A percentile compares a stretch with the other conserved stretches of the same genome.
These are phyloP conservation scores for Callinectes sapidus DNA, from an alignment of 2,888 invertebrate species.

Conservation along the genomic window DNA sequence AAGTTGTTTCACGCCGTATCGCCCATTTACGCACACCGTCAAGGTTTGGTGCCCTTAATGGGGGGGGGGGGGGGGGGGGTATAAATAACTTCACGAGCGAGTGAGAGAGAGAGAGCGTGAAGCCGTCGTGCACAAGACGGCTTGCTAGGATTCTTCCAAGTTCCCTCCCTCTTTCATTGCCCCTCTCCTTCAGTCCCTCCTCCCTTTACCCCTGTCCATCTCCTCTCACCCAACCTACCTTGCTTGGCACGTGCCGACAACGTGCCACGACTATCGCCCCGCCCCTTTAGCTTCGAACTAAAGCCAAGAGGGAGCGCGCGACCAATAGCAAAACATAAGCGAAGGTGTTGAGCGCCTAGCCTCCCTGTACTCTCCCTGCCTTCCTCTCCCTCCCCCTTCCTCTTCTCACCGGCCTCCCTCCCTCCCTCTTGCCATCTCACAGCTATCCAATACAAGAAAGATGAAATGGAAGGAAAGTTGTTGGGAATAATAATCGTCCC, in stretches of 20 bases:
- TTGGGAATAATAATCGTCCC: neutral
- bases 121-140: neutral
- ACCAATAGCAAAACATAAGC: conserved; percentile 12
- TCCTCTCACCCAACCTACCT: neutral
- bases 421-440: neutral
- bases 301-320: conserved; percentile 44
- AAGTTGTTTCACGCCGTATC: conserved; percentile 14
- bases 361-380: neutral
- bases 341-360: neutral
- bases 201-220: neutral
- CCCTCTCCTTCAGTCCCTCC: neutral
- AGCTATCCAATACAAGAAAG: neutral
- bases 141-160: neutral
- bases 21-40: conserved; percentile 8
- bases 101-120: neutral
- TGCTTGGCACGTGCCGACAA: neutral
- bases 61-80: too few relatives aligned
- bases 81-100: neutral
- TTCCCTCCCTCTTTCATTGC: neutral
- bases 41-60: neutral
- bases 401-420: neutral
- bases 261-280: conserved; percentile 13
- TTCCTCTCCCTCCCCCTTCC: neutral
- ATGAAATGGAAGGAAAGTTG: neutral
- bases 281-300: conserved; percentile 37